These are phyloP conservation scores for Trochalopteron elliotii DNA, from an alignment of 2,113 vertebrate species.

Conservation along the genomic window DNA sequence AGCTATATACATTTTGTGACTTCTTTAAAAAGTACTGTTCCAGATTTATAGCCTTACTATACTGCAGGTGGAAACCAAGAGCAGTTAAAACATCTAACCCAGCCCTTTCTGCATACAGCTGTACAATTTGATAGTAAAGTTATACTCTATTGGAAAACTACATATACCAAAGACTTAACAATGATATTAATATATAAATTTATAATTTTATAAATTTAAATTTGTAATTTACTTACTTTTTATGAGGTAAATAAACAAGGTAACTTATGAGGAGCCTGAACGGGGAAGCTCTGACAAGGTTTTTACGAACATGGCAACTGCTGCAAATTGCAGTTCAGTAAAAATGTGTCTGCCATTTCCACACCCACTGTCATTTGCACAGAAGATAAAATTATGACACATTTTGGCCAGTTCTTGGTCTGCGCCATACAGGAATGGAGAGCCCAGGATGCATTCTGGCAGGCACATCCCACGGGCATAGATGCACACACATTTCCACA, in stretches of 20 bases:
- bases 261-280: neutral
- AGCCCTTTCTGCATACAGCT: neutral
- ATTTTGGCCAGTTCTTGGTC: neutral
- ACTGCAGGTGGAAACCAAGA: neutral
- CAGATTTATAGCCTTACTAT: neutral
- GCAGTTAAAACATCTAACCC: neutral
- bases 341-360: neutral
- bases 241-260: neutral
- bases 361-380: neutral
- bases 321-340: neutral
- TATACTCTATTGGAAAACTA: neutral
- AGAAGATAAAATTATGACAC: neutral
- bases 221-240: neutral
- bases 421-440: neutral
- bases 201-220: neutral
- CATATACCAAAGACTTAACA: neutral
- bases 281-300: neutral
- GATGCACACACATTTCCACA: neutral
- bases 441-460: neutral
- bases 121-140: neutral
- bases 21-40: neutral
- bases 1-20: neutral
- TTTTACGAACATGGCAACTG: neutral
- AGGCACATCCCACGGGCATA: fast-evolving
- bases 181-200: neutral